phyloP scores from a whole-genome alignment of 2,888 invertebrate species.

The Oegoconia quadripuncta region DNA sequence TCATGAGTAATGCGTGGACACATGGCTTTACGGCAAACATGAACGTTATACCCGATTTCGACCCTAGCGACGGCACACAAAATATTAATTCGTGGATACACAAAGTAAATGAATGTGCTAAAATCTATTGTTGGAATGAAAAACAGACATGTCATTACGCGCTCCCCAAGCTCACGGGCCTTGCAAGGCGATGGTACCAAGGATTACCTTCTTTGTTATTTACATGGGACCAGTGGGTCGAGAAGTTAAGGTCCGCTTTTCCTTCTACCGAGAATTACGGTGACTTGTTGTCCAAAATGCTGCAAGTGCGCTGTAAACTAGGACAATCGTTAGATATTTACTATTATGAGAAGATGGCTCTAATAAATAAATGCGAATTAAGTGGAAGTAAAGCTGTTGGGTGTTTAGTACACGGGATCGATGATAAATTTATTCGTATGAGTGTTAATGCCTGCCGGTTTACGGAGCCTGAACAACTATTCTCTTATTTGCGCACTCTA shows the following conservation, averaged over 20 bases:
- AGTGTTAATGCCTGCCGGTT: conserved; percentile 17
- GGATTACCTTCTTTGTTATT: conserved; percentile 3
- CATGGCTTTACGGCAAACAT: neutral
- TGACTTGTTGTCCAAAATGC: conserved; percentile 6
- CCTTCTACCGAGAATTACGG: conserved; percentile 1
- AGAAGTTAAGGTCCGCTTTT: neutral
- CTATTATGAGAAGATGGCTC: conserved; percentile 21
- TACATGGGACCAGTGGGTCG: conserved; percentile 1
- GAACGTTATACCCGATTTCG: neutral
- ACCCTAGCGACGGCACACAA: neutral
- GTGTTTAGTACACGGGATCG: conserved; percentile 20
- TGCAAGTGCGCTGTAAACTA: conserved; percentile 17
- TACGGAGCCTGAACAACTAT: conserved; percentile 15
- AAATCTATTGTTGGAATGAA: conserved; percentile 5
- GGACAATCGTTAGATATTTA: conserved; percentile 19
- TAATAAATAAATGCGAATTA: conserved; percentile 21
- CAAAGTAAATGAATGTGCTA: conserved; percentile 6
- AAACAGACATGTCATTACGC: conserved; percentile 4
- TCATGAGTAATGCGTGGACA: too few relatives aligned
- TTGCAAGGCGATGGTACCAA: conserved; percentile 4
- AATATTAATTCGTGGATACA: conserved; percentile 4
- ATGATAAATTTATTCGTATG: conserved; percentile 23
- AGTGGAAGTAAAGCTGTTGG: conserved; percentile 18
- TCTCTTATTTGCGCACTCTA: conserved; percentile 14
- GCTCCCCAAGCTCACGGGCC: conserved; percentile 2